phyloP scores from a whole-genome alignment of 2,888 invertebrate genomes.

The Drosophila pegasa region DNA sequence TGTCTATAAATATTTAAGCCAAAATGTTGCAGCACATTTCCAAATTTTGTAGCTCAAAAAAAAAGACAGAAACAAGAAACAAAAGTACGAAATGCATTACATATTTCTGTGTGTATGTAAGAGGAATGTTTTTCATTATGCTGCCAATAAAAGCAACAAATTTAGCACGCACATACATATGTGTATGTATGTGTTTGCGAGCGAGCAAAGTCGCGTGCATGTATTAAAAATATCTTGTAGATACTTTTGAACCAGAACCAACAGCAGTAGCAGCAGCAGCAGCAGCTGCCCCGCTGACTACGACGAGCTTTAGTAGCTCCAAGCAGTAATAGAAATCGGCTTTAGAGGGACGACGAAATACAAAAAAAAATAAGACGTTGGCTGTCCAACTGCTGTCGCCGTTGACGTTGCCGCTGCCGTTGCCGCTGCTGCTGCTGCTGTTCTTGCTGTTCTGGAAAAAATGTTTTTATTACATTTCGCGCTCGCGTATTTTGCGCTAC shows the following conservation, averaged over 20 bases:
- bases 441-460: conserved; percentile 65
- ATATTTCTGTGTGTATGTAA: conserved; percentile 49
- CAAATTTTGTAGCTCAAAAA: conserved; percentile 3
- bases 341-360: conserved; percentile 45
- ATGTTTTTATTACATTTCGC: conserved; percentile 84
- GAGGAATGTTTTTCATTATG: conserved; percentile 71
- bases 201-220: conserved; percentile 61
- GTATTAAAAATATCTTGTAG: conserved; percentile 80
- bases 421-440: neutral
- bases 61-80: conserved; percentile 1
- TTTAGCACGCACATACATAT: conserved; percentile 16
- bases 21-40: conserved; percentile 37
- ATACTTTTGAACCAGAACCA: conserved; percentile 63
- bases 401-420: neutral
- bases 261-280: conserved; percentile 13
- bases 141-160: conserved; percentile 49
- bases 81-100: conserved; percentile 57
- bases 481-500: conserved; percentile 79
- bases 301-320: conserved; percentile 48
- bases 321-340: conserved; percentile 70
- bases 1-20: conserved; percentile 61
- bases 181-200: conserved; percentile 32
- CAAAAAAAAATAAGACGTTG: conserved; percentile 66
- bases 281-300: conserved; percentile 5
- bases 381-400: conserved; percentile 33